phyloP scores from a whole-genome alignment of 2,113 vertebrate genomes.

The Lophotis ruficrista region DNA sequence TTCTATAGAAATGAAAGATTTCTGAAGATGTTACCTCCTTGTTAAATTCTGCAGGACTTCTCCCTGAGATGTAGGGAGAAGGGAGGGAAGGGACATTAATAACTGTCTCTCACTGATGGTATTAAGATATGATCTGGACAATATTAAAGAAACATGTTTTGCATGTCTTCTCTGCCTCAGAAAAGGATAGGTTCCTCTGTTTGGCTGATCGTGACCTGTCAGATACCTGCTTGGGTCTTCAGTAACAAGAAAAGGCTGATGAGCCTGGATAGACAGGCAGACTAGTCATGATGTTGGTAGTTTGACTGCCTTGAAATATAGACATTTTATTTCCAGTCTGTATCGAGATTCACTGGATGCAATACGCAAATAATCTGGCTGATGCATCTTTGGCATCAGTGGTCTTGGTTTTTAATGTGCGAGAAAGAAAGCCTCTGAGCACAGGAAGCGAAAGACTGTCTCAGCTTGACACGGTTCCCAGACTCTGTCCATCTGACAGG shows the following conservation, averaged over 20 bases:
- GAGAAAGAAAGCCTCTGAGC: neutral
- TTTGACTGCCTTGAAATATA: neutral
- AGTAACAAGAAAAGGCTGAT: neutral
- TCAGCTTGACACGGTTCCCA: neutral
- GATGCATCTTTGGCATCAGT: neutral
- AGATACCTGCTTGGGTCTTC: neutral
- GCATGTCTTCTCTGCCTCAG: neutral
- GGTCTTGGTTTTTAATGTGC: neutral
- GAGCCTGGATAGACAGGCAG: neutral
- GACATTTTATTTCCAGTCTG: neutral
- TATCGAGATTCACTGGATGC: neutral
- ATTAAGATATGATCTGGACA: neutral
- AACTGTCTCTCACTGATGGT: fast-evolving
- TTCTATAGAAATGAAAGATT: neutral
- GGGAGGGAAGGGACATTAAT: neutral
- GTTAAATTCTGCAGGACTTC: neutral
- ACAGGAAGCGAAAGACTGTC: neutral
- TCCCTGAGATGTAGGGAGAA: neutral
- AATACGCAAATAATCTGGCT: neutral
- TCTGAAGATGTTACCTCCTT: neutral
- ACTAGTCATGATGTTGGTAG: neutral
- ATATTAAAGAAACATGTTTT: neutral
- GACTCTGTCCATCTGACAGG: neutral
- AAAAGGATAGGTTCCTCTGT: neutral
- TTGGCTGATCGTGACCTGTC: neutral